phyloP scores from a whole-genome alignment of 2,797 vertebrate genomes.

The Sebastes baramenuke region DNA sequence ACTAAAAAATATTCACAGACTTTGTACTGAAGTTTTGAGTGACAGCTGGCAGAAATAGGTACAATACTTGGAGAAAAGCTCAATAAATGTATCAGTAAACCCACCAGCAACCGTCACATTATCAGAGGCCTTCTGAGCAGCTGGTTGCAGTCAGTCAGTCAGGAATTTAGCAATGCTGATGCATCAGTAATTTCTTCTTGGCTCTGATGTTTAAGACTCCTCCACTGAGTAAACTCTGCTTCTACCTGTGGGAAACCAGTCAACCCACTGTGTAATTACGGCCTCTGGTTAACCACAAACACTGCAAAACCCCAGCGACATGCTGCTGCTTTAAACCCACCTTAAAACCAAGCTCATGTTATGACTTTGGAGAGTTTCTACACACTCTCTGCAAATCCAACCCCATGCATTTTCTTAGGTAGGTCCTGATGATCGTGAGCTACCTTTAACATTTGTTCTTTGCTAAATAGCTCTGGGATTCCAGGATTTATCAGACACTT shows the following conservation, averaged over 20 bases:
- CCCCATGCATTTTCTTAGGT: not conserved
- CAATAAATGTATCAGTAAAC: not conserved
- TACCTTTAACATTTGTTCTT: not conserved
- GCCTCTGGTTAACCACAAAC: slow-evolving; percentile 51
- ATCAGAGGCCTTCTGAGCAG: not conserved
- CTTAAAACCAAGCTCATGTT: slow-evolving; percentile 19
- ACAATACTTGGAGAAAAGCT: not conserved
- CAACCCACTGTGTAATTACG: slow-evolving; percentile 26
- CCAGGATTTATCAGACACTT: not conserved
- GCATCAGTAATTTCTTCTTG: slow-evolving; percentile 11
- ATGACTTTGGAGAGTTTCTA: not conserved
- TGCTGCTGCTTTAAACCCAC: slow-evolving; percentile 21
- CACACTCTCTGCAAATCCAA: not conserved
- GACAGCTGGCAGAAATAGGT: not conserved
- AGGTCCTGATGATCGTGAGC: not conserved
- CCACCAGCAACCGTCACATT: not conserved
- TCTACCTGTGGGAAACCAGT: slow-evolving; percentile 50
- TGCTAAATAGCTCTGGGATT: not conserved
- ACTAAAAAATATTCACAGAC: not conserved
- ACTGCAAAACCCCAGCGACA: not conserved
- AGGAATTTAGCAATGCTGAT: slow-evolving; percentile 29
- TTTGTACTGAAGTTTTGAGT: not conserved
- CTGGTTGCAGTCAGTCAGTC: not conserved
- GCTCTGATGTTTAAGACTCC: slow-evolving; percentile 9
- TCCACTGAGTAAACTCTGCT: slow-evolving; percentile 17